A percentile compares a stretch with the other conserved stretches of the same genome.
These are phyloP conservation scores for Spheniscus mendiculus DNA, from an alignment of 2,113 vertebrate species.

Conservation along the genomic window DNA sequence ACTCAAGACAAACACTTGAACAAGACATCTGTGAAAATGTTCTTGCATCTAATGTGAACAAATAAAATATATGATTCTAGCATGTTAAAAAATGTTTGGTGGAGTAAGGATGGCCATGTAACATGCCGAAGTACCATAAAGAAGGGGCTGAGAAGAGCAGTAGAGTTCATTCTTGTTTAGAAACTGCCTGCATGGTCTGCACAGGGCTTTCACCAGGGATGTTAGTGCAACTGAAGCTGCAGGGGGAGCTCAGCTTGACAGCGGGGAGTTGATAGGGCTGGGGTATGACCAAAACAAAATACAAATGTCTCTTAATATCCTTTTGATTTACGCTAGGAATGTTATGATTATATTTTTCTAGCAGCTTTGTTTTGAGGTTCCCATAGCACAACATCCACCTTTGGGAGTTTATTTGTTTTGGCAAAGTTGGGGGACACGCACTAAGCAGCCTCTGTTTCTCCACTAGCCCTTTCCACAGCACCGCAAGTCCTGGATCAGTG, in stretches of 20 bases:
- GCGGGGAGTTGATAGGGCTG: background rate
- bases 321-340: background rate
- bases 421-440: accelerated
- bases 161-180: background rate
- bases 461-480: background rate
- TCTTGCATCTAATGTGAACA: background rate
- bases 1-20: background rate
- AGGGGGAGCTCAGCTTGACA: background rate
- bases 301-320: background rate
- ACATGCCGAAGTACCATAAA: accelerated
- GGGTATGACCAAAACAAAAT: background rate
- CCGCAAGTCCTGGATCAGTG: background rate
- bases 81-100: background rate
- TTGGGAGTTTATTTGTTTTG: background rate
- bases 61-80: background rate
- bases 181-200: accelerated
- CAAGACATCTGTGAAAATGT: background rate
- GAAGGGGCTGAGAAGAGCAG: background rate
- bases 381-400: background rate
- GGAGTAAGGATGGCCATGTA: background rate
- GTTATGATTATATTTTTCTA: background rate
- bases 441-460: background rate
- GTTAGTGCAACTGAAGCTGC: background rate
- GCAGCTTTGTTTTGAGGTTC: background rate
- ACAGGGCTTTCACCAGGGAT: background rate